Evolutionary conservation across 2,113 vertebrate species (phyloP).

Genomic region (Sinocyclocheilus maitianheensis): DNA sequence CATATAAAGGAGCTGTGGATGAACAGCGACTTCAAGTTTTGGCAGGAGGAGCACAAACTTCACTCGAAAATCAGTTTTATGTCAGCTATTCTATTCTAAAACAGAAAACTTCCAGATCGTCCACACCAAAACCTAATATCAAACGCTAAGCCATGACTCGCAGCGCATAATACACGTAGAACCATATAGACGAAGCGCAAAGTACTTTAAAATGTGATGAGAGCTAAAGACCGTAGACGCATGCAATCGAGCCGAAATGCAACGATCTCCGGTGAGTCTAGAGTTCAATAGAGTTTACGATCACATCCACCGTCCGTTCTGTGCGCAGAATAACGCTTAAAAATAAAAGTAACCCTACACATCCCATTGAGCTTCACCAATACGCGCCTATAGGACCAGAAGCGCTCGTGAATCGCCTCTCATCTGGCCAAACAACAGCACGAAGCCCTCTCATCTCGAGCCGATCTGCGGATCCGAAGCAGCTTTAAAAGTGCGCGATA

Average conservation of each 20-base stretch:
- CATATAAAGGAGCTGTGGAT: conserved; percentile 77
- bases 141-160: no score
- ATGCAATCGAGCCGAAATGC: conserved; percentile 17
- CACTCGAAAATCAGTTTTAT: background rate
- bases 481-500: conserved; percentile 72
- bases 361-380: background rate
- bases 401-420: conserved; percentile 37
- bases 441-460: conserved; percentile 58
- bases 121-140: background rate
- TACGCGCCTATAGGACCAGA: background rate
- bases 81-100: background rate
- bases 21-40: conserved; percentile 85
- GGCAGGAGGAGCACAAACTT: conserved; percentile 77
- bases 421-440: conserved; percentile 58
- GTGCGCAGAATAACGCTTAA: conserved; percentile 9
- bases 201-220: background rate
- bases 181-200: background rate
- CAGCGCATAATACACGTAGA: background rate
- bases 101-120: background rate
- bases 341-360: conserved; percentile 48
- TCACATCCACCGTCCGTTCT: conserved; percentile 52
- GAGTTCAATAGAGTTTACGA: conserved; percentile 68
- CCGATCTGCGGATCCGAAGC: conserved; percentile 64
- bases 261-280: conserved; percentile 62
- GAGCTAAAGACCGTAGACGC: background rate